A percentile compares a stretch with the other conserved stretches of the same genome.
Evolutionary conservation across 2,888 invertebrate species (phyloP).

Genomic region (Drosophila dives): DNA sequence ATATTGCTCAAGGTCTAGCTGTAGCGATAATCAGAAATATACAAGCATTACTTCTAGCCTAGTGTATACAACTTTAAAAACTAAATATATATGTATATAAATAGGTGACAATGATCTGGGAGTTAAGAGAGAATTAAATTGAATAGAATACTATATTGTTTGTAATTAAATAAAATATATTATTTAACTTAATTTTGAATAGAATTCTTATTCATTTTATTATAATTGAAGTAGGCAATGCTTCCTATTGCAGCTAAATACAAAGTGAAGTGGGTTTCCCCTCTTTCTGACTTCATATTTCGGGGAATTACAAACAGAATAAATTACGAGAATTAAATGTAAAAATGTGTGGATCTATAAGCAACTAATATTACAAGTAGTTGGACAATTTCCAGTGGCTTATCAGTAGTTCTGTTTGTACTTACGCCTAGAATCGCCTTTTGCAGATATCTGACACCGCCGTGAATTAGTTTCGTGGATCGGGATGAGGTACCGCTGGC

Average conservation of each 20-base stretch:
- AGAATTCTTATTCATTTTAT: not conserved
- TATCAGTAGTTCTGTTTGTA: slow-evolving; percentile 12
- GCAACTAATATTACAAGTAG: not conserved
- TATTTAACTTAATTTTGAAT: too few species aligned
- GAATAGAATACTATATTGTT: not conserved
- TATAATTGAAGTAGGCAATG: too few species aligned
- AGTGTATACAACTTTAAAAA: not conserved
- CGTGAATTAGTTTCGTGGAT: slow-evolving; percentile 99
- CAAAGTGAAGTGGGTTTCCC: not conserved
- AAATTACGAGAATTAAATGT: not conserved
- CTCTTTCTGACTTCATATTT: not conserved
- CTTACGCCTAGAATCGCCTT: slow-evolving; percentile 94
- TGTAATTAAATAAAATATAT: not conserved
- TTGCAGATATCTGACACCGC: slow-evolving; percentile 98
- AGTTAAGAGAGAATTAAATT: not conserved
- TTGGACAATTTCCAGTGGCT: not conserved
- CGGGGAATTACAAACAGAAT: not conserved
- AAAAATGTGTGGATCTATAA: not conserved
- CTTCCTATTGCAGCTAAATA: too few species aligned
- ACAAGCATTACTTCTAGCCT: slow-evolving; percentile 38
- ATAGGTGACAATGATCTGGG: not conserved
- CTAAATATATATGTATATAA: not conserved
- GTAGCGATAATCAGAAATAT: slow-evolving; percentile 65
- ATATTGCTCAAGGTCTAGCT: slow-evolving; percentile 97
- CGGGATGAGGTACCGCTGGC: slow-evolving; percentile 97